Base-by-base conservation (phyloP, 1,140 invertebrate species). In the Saccostrea echinata region DNA sequence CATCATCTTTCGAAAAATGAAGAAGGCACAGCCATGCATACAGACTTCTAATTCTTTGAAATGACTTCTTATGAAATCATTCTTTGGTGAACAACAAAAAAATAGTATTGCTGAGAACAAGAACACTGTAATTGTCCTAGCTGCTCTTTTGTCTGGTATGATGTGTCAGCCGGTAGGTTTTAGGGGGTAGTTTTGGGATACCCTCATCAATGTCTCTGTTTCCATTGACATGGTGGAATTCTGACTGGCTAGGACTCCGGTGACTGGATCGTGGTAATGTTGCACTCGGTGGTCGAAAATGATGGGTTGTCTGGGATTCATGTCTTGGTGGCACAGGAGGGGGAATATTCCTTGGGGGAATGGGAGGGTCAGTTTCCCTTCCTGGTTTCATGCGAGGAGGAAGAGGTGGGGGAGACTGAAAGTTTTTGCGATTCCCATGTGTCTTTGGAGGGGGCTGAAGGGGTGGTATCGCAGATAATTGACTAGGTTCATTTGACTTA, bases 281-380 rank as follows among this genome's bases (percentile, higher is more conserved):
- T 64, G 89, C 87, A 89, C 85, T 87, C 87, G 85, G 81, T 89
- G 84, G 52, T 96, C 96, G 84, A 76, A 64, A 87, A 84, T 89
- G 71, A 95, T 93, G 87, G 96, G 97, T 93, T n/a, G 96, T 96
- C 24, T 83, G 87, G 9, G 94, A 94, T 88, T 95, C 95, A 53
- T 94, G 95, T 83, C 95, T 95, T 89, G 93, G 95, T 88, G 93
- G 95, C 90, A 94, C 94, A 92, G 83, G 95, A 86, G 89, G 93
- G 51, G 92, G 91, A 12, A 76, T 82, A 83, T 71, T 51, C 85
- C 86, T 51, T 86, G 90, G 91, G 57, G 90, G 89, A 68, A 90
- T 87, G 71, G 90, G 89, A 27, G 91, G 90, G 21, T 88, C 85
- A 80, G 71, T 96, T 96, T 90, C 68, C 30, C 68, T 76, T 76